Percentiles rank a stretch among this genome's conserved stretches.
Evolutionary conservation across 2,113 vertebrate species (phyloP).

Genomic region (Mystacornis crossleyi): DNA sequence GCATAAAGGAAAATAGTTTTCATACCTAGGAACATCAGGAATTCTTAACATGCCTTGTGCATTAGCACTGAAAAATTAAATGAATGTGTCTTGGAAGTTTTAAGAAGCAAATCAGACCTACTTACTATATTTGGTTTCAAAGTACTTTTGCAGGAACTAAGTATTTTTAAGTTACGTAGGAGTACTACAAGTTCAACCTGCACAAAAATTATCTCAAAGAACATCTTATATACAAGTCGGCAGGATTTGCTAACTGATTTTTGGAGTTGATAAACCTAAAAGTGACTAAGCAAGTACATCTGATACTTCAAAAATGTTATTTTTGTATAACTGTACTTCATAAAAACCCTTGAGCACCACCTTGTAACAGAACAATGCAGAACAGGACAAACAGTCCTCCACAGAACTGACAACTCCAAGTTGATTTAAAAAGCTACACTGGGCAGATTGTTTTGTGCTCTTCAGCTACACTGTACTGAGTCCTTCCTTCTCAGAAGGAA

Average conservation of each 20-base stretch:
- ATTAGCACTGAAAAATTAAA: not conserved
- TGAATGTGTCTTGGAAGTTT: not conserved
- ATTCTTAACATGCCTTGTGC: not conserved
- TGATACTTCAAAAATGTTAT: not conserved
- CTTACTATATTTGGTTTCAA: not conserved
- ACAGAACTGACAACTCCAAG: not conserved
- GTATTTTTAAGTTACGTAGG: slow-evolving; percentile 9
- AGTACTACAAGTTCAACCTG: not conserved
- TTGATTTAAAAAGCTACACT: not conserved
- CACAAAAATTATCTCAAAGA: slow-evolving; percentile 17
- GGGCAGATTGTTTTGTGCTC: not conserved
- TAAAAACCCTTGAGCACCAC: not conserved
- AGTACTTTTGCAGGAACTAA: not conserved
- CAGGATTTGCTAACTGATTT: not conserved
- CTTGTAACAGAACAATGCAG: not conserved
- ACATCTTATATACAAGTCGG: not conserved
- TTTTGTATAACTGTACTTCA: not conserved
- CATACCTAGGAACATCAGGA: not conserved
- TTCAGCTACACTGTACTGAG: not conserved
- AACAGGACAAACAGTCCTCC: not conserved
- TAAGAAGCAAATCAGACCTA: not conserved
- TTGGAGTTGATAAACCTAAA: not conserved
- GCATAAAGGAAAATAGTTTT: not conserved
- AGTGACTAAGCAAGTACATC: not conserved
- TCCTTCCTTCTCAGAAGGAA: not conserved